phyloP scores from a whole-genome alignment of 2,113 vertebrate species.

The Rostratula benghalensis region DNA sequence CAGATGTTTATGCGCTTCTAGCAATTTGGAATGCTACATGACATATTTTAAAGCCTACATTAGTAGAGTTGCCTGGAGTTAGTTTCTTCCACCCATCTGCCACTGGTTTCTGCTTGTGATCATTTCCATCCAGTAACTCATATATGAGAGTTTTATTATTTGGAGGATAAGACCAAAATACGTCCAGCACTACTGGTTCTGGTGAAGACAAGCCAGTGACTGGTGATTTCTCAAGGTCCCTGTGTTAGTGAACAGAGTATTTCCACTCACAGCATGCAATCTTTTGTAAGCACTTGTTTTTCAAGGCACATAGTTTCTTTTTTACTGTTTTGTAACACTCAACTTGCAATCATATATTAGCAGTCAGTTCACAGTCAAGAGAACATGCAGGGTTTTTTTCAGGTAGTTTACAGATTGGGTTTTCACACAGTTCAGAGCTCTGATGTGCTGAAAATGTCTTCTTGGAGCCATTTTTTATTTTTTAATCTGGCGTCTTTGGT shows the following conservation, averaged over 20 bases:
- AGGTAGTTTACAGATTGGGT: not conserved
- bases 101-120: not conserved
- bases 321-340: not conserved
- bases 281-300: not conserved
- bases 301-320: not conserved
- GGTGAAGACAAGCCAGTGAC: not conserved
- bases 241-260: not conserved
- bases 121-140: not conserved
- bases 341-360: not conserved
- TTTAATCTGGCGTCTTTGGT: not conserved
- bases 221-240: not conserved
- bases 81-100: not conserved
- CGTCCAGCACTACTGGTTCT: not conserved
- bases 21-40: not conserved
- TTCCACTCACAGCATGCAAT: not conserved
- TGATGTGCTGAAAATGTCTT: not conserved
- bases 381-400: not conserved
- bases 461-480: not conserved
- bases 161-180: not conserved
- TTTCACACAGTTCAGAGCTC: not conserved
- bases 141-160: not conserved
- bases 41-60: accelerated
- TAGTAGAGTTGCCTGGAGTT: not conserved
- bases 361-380: not conserved
- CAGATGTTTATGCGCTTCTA: not conserved